Percentiles rank a stretch among this genome's conserved stretches.
Evolutionary conservation across 2,797 vertebrate species (phyloP).

Genomic region (Euphonia xanthogaster): DNA sequence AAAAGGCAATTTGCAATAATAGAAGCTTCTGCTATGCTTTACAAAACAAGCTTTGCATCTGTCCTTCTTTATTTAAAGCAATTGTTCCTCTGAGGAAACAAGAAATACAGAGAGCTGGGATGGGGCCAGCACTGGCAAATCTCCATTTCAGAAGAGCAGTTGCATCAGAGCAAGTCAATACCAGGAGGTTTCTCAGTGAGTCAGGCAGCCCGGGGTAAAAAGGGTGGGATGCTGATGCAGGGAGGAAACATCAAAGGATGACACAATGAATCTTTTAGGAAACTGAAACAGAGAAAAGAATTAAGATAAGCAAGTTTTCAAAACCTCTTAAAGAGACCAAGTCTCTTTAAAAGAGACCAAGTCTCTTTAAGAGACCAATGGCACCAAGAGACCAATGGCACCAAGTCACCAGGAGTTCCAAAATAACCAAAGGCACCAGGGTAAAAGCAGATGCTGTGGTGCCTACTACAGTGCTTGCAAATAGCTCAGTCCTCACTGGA

Average conservation of each 20-base stretch:
- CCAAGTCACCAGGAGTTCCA: background rate
- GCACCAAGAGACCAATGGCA: background rate
- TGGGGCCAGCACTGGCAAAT: constrained; percentile 1
- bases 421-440: background rate
- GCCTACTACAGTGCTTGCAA: rapidly evolving
- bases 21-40: constrained; percentile 34
- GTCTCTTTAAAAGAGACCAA: too few relatives aligned
- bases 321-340: background rate
- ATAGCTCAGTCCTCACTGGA: background rate
- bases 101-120: constrained; percentile 29
- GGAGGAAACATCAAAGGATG: constrained; percentile 47
- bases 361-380: too few relatives aligned
- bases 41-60: constrained; percentile 43
- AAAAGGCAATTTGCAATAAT: constrained; percentile 26
- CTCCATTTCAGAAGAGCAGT: constrained; percentile 44
- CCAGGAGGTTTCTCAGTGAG: constrained; percentile 29
- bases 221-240: constrained; percentile 35
- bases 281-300: constrained; percentile 31
- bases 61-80: constrained; percentile 54
- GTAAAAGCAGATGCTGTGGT: background rate
- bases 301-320: constrained; percentile 18
- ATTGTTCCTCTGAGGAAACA: constrained; percentile 26
- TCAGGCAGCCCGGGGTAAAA: background rate
- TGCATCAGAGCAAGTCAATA: constrained; percentile 45
- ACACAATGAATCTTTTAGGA: constrained; percentile 11